Conservation (phyloP, 2,113 vertebrate genomes). For the Mobula birostris region DNA sequence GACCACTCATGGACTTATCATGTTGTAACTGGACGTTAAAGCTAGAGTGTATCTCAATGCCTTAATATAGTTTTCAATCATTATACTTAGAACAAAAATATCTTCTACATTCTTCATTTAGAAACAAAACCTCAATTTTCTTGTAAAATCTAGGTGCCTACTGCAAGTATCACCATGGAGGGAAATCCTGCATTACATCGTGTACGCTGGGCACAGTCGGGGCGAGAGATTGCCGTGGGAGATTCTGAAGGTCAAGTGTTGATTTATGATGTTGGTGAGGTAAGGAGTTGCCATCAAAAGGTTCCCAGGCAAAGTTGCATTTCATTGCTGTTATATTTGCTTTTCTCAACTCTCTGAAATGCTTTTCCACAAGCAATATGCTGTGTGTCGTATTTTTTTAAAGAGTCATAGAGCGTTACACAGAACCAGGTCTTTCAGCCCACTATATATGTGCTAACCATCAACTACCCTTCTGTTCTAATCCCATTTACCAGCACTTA, state of each 20-base stretch:
- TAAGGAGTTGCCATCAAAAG: conserved; percentile 48
- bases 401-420: too few relatives aligned
- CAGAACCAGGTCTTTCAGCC: too few relatives aligned
- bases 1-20: too few relatives aligned
- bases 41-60: not conserved
- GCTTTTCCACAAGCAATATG: not conserved
- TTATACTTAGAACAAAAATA: not conserved
- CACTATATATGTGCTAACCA: too few relatives aligned
- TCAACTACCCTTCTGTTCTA: too few relatives aligned
- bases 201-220: conserved; percentile 88
- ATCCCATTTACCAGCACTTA: too few relatives aligned
- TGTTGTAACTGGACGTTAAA: not conserved
- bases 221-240: conserved; percentile 90
- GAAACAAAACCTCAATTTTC: conserved; percentile 38
- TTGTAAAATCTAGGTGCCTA: conserved; percentile 73
- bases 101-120: conserved; percentile 36
- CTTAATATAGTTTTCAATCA: not conserved
- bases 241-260: conserved; percentile 89
- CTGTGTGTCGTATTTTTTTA: too few relatives aligned
- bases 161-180: conserved; percentile 82
- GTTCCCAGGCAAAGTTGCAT: not conserved
- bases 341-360: not conserved
- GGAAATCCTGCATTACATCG: conserved; percentile 92
- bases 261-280: conserved; percentile 94
- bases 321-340: not conserved